Evolutionary conservation across 2,888 invertebrate species (phyloP).

Genomic region (Cantharis rustica): DNA sequence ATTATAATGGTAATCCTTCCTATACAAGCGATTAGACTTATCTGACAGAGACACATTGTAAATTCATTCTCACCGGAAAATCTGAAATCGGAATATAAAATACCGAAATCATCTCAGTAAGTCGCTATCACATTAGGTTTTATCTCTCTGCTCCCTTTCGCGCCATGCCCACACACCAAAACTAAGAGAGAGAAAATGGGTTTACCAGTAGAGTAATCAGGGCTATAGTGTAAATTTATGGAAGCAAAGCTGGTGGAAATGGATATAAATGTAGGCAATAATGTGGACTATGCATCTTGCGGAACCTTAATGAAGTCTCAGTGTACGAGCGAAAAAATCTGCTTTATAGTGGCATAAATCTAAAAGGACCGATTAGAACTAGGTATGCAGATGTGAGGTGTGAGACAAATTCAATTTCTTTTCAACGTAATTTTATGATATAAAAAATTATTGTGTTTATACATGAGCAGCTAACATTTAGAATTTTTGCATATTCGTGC

Average conservation of each 20-base stretch:
- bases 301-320: constrained; percentile 54
- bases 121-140: constrained; percentile 9
- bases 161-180: not conserved
- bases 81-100: constrained; percentile 28
- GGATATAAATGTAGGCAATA: constrained; percentile 55
- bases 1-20: constrained; percentile 24
- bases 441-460: not conserved
- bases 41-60: constrained; percentile 23
- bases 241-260: constrained; percentile 48
- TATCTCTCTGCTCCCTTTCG: not conserved
- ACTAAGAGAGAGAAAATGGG: constrained; percentile 11
- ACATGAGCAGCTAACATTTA: not conserved
- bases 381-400: constrained; percentile 53
- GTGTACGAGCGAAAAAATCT: constrained; percentile 52
- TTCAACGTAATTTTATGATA: not conserved
- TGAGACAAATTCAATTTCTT: constrained; percentile 42
- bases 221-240: constrained; percentile 41
- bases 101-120: constrained; percentile 21
- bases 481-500: not conserved
- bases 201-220: constrained; percentile 17
- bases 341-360: constrained; percentile 54
- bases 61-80: constrained; percentile 20
- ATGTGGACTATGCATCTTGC: constrained; percentile 54
- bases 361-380: constrained; percentile 48
- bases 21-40: constrained; percentile 27